Evolutionary conservation across 2,113 vertebrate species (phyloP).

Genomic region (Numida meleagris): DNA sequence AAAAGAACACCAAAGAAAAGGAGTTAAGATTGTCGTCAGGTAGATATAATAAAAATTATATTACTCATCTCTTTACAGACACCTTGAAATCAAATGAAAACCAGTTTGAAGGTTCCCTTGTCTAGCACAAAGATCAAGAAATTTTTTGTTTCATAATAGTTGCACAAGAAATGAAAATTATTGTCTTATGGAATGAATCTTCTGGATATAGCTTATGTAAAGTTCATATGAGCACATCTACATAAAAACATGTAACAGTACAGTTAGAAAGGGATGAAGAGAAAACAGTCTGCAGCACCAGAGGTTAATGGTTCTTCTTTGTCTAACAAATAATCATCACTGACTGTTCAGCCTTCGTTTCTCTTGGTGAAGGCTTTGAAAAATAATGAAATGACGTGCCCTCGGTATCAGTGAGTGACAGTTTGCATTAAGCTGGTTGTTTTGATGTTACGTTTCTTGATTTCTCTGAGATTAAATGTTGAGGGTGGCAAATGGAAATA

Average conservation of each 20-base stretch:
- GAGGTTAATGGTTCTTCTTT: not conserved
- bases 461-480: not conserved
- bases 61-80: not conserved
- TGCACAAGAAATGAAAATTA: not conserved
- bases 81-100: not conserved
- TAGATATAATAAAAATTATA: not conserved
- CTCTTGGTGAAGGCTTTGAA: not conserved
- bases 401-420: not conserved
- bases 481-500: not conserved
- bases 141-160: not conserved
- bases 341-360: not conserved
- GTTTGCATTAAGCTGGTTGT: not conserved
- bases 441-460: not conserved
- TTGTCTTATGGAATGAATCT: not conserved
- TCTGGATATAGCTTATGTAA: not conserved
- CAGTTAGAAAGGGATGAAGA: not conserved
- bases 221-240: not conserved
- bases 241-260: not conserved
- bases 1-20: not conserved
- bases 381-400: not conserved
- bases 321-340: not conserved
- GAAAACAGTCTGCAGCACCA: not conserved
- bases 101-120: not conserved
- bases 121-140: conserved; percentile 7
- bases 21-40: not conserved